Evolutionary conservation across 2,797 vertebrate species (phyloP), one percentile per base, ranked within the genome.

Genomic region (Bovichtus variegatus): DNA sequence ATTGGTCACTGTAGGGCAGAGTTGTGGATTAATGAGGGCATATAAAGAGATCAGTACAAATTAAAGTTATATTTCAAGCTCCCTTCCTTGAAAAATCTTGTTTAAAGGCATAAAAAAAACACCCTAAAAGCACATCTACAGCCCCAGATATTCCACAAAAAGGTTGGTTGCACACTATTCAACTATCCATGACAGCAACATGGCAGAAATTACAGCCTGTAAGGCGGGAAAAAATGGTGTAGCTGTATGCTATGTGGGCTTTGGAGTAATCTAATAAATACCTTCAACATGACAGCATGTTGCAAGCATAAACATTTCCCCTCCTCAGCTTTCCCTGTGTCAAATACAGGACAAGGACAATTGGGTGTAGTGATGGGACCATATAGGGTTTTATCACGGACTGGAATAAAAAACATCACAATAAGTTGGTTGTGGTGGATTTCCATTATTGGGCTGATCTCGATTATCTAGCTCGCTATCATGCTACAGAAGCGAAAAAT

Each of bases 1-100:
- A 82, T 74, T 81, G 80, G 76, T 80, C 71, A 78, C 55, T 67
- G 73, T 9, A 68, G 73, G 50, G 40, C 59, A 53, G 11, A 75
- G 67, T 64, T 1, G 0, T 55, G 47, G 34, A 81, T 58, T 80
- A 86, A 83, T 36, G 50, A 74, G 46, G 46, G 18, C n/a, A 27
- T 62, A 47, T 66, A 53, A 74, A 77, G 61, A 76, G 16, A 70
- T 74, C 47, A 65, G 61, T 50, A 25, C 21, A 74, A 79, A 81
- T 62, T 66, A 47, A 80, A 80, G 9, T 43, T 44, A 53, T 53
- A 70, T 72, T 63, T 80, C 44, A 74, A 70, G 16, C n/a, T 57
- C 15, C 8, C 6, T 34, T 54, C n/a, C 61, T 72, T 29, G 60
- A 74, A 62, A 74, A 25, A 57, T 57, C 38, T 44, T 34, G 6